A percentile compares a stretch with the other conserved stretches of the same genome.
Conservation (phyloP, 2,113 vertebrate genomes). For the Colinus virginianus region DNA sequence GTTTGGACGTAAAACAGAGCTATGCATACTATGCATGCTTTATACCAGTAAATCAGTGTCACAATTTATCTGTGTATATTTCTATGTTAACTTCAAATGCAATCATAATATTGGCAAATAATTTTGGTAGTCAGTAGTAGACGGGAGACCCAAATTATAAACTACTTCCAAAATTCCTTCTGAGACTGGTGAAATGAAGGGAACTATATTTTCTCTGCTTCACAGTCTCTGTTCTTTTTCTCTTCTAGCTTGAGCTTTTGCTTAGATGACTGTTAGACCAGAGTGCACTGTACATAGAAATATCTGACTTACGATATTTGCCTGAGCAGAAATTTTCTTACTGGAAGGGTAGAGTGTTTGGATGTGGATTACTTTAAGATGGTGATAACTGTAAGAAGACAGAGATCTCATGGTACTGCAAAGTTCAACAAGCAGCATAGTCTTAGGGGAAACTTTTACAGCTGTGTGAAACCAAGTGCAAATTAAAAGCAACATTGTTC, state of each 20-base stretch:
- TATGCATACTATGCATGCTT: not conserved
- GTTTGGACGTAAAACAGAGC: not conserved
- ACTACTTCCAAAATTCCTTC: not conserved
- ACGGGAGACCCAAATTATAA: not conserved
- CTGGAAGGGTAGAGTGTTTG: not conserved
- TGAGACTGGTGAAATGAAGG: not conserved
- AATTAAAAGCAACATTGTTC: not conserved
- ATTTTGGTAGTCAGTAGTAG: not conserved
- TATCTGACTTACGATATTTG: fast-evolving
- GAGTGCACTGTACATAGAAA: not conserved
- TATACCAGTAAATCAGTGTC: not conserved
- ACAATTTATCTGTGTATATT: not conserved
- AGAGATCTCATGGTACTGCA: not conserved
- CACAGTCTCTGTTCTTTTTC: not conserved
- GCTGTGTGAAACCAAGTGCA: not conserved
- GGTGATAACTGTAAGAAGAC: not conserved
- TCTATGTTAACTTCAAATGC: not conserved
- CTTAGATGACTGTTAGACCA: not conserved
- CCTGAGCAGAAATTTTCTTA: not conserved
- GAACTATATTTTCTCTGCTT: not conserved
- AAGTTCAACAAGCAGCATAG: not conserved
- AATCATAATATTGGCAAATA: not conserved
- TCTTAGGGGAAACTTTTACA: not conserved
- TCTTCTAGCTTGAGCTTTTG: not conserved
- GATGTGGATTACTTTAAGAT: not conserved